These are phyloP conservation scores for Novumbra hubbsi DNA, from an alignment of 2,797 vertebrate genomes.

Conservation along the genomic window DNA sequence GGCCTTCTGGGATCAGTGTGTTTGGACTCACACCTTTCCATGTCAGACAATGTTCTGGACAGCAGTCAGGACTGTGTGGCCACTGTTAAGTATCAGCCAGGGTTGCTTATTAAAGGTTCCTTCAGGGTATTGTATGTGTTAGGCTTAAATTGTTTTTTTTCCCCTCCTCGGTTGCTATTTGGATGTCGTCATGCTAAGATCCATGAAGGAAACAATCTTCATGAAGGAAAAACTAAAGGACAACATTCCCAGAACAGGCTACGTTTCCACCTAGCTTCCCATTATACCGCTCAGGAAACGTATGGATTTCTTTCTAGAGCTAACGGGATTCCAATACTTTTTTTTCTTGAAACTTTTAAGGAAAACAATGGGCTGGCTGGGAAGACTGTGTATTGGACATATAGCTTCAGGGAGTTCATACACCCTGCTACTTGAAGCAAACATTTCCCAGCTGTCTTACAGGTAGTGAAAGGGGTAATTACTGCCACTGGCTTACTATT, in stretches of 20 bases:
- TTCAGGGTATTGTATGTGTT: background rate
- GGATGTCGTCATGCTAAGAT: background rate
- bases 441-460: constrained; percentile 57
- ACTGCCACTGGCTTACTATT: too few species aligned
- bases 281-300: too few species aligned
- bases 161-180: background rate
- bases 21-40: constrained; percentile 34
- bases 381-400: constrained; percentile 19
- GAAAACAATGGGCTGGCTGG: too few species aligned
- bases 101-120: background rate
- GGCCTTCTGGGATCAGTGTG: constrained; percentile 12
- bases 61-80: background rate
- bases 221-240: too few species aligned
- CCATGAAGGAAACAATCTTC: background rate
- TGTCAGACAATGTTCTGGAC: constrained; percentile 13
- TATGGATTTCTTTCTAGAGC: too few species aligned
- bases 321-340: too few species aligned
- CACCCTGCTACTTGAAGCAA: constrained; percentile 59
- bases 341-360: too few species aligned
- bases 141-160: background rate
- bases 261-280: too few species aligned
- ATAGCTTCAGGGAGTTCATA: constrained; percentile 45
- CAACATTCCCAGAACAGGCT: too few species aligned
- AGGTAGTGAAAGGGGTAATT: background rate
- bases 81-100: background rate